phyloP scores from a whole-genome alignment of 2,797 vertebrate species.

The Sciurus carolinensis region DNA sequence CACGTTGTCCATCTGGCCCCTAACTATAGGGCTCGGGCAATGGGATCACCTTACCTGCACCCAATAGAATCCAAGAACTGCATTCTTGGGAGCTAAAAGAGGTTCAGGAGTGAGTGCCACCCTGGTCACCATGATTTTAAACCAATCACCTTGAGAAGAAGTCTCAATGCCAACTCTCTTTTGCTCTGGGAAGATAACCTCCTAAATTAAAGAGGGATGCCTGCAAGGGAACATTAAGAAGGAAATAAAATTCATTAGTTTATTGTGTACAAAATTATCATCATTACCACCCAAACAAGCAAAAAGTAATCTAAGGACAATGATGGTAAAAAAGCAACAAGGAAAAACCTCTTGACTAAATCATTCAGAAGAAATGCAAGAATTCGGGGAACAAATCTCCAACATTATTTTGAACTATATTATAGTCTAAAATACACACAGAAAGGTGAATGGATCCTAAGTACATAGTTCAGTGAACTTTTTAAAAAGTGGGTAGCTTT shows the following conservation, averaged over 20 bases:
- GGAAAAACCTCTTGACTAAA: constrained; percentile 35
- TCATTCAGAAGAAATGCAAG: not conserved
- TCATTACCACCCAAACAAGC: not conserved
- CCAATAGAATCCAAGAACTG: not conserved
- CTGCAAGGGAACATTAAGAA: not conserved
- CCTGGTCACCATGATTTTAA: not conserved
- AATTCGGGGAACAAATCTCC: constrained; percentile 15
- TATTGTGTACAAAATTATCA: not conserved
- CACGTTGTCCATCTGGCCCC: not conserved
- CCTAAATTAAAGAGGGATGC: not conserved
- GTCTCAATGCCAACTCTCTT: not conserved
- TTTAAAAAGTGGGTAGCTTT: not conserved
- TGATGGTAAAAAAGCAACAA: not conserved
- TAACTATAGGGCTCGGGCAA: not conserved
- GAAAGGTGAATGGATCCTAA: not conserved
- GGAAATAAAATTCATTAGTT: not conserved
- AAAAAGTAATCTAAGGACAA: constrained; percentile 8
- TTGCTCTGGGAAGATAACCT: not conserved
- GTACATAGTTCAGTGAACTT: not conserved
- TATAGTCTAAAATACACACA: not conserved
- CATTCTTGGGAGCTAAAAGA: not conserved
- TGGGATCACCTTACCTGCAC: not conserved
- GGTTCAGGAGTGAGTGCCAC: not conserved
- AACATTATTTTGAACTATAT: not conserved
- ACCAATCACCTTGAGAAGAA: not conserved